Evolutionary conservation across 2,888 invertebrate genomes (phyloP).

Genomic region (Gasteruption jaculator): DNA sequence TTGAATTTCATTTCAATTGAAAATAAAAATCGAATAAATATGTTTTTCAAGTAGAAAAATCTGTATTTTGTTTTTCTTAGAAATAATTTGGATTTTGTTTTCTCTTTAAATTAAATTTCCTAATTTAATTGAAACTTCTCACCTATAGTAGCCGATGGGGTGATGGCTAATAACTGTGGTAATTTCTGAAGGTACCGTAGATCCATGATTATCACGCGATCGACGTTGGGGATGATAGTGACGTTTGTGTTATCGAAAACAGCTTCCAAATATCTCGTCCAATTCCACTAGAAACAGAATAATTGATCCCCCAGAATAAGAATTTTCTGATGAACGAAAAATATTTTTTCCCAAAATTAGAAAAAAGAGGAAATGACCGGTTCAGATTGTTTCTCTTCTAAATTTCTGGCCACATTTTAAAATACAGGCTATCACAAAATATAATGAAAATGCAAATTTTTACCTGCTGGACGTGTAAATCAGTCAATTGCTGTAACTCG

Average conservation of each 20-base stretch:
- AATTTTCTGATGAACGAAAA: too few relatives aligned
- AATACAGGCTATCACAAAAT: slow-evolving; percentile 45
- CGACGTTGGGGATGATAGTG: slow-evolving; percentile 52
- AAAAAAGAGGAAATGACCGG: too few relatives aligned
- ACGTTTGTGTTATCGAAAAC: slow-evolving; percentile 61
- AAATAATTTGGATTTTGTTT: too few relatives aligned
- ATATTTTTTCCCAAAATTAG: background rate
- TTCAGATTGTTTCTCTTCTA: background rate
- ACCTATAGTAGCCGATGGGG: slow-evolving; percentile 59
- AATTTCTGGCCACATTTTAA: slow-evolving; percentile 6
- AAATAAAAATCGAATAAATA: too few relatives aligned
- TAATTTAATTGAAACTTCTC: too few relatives aligned
- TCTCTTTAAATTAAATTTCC: too few relatives aligned
- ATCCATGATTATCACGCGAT: slow-evolving; percentile 65
- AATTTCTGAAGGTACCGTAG: slow-evolving; percentile 63
- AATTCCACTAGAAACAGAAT: slow-evolving; percentile 57
- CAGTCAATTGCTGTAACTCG: slow-evolving; percentile 51
- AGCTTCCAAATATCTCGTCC: slow-evolving; percentile 59
- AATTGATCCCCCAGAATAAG: too few relatives aligned
- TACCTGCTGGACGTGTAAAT: slow-evolving; percentile 37
- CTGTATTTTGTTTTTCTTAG: too few relatives aligned
- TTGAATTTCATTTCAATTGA: too few relatives aligned
- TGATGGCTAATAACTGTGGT: slow-evolving; percentile 55
- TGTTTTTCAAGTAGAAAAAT: too few relatives aligned
- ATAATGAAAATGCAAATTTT: too few relatives aligned